A percentile compares a stretch with the other conserved stretches of the same genome.
Conservation (phyloP, 2,888 invertebrate species). For the Diadromus collaris region DNA sequence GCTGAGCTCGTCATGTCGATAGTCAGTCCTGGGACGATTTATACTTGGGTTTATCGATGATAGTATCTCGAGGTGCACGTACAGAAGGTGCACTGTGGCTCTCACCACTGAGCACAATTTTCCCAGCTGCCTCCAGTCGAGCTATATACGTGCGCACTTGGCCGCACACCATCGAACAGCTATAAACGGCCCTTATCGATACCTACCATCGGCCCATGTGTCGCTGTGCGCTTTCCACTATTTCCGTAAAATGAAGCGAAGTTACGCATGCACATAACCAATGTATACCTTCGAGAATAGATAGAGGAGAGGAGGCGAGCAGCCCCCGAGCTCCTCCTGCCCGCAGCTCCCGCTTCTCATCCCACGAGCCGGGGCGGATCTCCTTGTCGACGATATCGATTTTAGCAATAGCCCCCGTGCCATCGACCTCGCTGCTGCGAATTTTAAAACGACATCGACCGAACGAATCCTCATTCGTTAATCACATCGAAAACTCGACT, state of each 20-base stretch:
- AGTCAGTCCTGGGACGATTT: background rate
- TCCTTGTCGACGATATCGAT: constrained; percentile 48
- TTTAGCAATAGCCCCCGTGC: constrained; percentile 38
- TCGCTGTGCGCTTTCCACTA: constrained; percentile 48
- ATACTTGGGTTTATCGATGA: constrained; percentile 1
- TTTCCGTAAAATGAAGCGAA: constrained; percentile 62
- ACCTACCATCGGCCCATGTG: constrained; percentile 41
- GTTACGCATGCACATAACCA: constrained; percentile 54
- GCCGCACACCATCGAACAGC: constrained; percentile 8
- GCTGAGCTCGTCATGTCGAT: too few species aligned
- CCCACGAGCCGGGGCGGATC: constrained; percentile 19
- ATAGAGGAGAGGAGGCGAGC: constrained; percentile 11
- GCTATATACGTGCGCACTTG: constrained; percentile 13
- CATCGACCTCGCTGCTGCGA: constrained; percentile 37
- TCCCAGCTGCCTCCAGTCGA: constrained; percentile 3
- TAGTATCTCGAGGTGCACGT: background rate
- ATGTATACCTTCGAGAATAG: constrained; percentile 48
- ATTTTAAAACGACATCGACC: constrained; percentile 34
- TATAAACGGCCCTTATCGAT: constrained; percentile 40
- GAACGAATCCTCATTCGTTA: constrained; percentile 3
- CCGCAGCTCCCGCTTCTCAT: constrained; percentile 30
- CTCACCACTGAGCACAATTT: constrained; percentile 9
- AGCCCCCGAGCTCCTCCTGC: background rate
- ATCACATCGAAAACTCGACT: background rate
- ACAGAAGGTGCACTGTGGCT: background rate